phyloP scores from a whole-genome alignment of 2,888 invertebrate species.

The Leucoma salicis region DNA sequence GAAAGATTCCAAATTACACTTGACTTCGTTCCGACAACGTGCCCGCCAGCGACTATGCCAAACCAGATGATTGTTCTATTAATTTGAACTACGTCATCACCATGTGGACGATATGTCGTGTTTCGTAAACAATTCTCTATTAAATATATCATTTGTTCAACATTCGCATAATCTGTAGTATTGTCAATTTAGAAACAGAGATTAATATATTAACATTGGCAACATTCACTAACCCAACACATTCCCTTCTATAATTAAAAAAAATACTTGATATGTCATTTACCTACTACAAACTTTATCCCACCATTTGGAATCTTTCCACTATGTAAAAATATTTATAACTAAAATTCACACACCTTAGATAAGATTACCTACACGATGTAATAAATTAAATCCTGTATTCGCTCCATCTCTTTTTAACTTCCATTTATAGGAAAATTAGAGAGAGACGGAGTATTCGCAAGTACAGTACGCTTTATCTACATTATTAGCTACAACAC shows the following conservation, averaged over 20 bases:
- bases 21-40: conserved; percentile 32
- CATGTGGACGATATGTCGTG: conserved; percentile 77
- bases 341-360: conserved; percentile 76
- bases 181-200: conserved; percentile 72
- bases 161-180: conserved; percentile 69
- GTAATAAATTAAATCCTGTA: conserved; percentile 36
- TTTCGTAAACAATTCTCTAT: conserved; percentile 72
- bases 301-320: conserved; percentile 80
- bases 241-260: conserved; percentile 60
- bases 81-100: conserved; percentile 57
- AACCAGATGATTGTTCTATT: conserved; percentile 26
- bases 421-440: conserved; percentile 11
- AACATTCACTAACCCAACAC: conserved; percentile 65
- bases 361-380: conserved; percentile 63
- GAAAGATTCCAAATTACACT: conserved; percentile 78
- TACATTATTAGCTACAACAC: conserved; percentile 41
- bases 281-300: conserved; percentile 65
- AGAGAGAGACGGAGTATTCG: conserved; percentile 25
- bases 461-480: conserved; percentile 29
- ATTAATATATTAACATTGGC: conserved; percentile 49
- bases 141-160: conserved; percentile 72
- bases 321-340: conserved; percentile 64
- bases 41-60: conserved; percentile 22
- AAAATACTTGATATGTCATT: conserved; percentile 80
- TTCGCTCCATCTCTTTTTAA: conserved; percentile 21